Conservation (phyloP, 1,140 invertebrate species). For the Anastrepha obliqua region DNA sequence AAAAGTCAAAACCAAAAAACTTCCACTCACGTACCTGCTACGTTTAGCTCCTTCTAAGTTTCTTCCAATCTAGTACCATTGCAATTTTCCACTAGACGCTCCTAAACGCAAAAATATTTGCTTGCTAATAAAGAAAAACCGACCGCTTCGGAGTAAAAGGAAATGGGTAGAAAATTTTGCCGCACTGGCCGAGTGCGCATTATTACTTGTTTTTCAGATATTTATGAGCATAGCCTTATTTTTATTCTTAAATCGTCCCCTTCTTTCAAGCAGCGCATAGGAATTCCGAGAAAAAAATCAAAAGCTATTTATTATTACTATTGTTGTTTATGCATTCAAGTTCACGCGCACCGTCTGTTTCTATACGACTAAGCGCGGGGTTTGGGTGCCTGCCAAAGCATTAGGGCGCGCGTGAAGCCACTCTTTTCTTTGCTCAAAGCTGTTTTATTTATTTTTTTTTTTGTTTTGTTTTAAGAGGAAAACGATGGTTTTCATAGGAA, state of each 20-base stretch:
- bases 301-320: slow-evolving; percentile 35
- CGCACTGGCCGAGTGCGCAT: not conserved
- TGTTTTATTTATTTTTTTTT: no score
- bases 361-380: not conserved
- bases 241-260: not conserved
- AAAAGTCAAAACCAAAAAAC: no score
- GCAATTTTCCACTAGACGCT: no score
- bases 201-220: slow-evolving; percentile 22
- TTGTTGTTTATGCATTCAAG: slow-evolving; percentile 27
- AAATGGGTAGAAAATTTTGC: not conserved
- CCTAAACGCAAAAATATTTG: not conserved
- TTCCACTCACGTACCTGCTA: no score
- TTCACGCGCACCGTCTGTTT: slow-evolving; percentile 4
- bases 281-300: not conserved
- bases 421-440: not conserved
- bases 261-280: not conserved
- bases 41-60: no score
- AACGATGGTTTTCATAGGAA: not conserved
- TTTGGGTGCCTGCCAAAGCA: not conserved
- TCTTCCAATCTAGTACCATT: no score
- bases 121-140: not conserved
- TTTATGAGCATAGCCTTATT: slow-evolving; percentile 15
- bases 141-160: not conserved
- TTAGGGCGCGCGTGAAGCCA: not conserved
- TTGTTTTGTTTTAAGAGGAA: not conserved